Conservation (phyloP, 1,140 invertebrate genomes). For the Teleopsis dalmanni region DNA sequence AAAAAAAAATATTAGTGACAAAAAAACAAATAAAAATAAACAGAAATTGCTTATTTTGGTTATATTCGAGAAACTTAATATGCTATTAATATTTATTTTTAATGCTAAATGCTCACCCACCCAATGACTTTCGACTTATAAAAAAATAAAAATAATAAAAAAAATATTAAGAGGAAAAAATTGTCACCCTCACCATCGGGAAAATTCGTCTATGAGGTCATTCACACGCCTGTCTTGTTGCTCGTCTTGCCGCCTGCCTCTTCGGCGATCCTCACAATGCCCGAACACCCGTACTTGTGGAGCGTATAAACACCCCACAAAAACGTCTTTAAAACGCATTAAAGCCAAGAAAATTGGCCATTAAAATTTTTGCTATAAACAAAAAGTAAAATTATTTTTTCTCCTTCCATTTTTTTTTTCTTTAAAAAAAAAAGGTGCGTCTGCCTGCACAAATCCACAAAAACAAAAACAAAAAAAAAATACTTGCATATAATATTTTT, state of each 20-base stretch:
- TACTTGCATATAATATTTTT: slow-evolving; percentile 4
- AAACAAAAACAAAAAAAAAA: slow-evolving; percentile 11
- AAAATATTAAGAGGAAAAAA: too few relatives aligned
- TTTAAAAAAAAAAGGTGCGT: slow-evolving; percentile 41
- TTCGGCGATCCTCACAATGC: not conserved
- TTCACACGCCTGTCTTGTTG: slow-evolving; percentile 8
- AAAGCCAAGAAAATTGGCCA: slow-evolving; percentile 39
- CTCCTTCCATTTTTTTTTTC: slow-evolving; percentile 23
- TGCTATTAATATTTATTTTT: too few relatives aligned
- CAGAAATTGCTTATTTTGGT: not conserved
- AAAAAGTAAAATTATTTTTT: not conserved
- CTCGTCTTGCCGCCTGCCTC: not conserved
- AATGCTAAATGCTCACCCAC: too few relatives aligned
- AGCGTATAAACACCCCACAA: slow-evolving; percentile 43
- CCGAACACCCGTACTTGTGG: not conserved
- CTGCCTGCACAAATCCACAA: slow-evolving; percentile 6
- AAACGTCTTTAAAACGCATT: slow-evolving; percentile 43
- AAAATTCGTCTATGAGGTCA: slow-evolving; percentile 2
- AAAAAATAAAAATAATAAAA: too few relatives aligned
- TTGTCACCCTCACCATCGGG: too few relatives aligned
- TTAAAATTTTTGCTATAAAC: not conserved
- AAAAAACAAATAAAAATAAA: not conserved
- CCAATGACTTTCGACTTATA: too few relatives aligned
- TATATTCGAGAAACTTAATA: too few relatives aligned
- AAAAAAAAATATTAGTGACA: not conserved